Conservation (phyloP, 2,797 vertebrate species). For the Lacerta viridis region DNA sequence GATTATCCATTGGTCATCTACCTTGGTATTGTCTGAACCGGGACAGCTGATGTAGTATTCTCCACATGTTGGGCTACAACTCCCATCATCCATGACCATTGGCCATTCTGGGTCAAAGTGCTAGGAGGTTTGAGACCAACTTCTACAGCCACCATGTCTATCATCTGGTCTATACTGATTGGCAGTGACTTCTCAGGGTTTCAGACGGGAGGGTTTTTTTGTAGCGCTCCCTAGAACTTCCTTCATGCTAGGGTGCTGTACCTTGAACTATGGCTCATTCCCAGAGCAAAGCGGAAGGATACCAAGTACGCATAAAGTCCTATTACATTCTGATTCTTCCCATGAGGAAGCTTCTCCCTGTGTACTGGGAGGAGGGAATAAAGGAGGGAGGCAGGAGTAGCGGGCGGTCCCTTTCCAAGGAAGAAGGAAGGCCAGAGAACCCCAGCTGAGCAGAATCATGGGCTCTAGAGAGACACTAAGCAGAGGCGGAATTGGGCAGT, state of each 20-base stretch:
- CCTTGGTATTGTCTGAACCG: neutral
- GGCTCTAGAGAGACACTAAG: no score
- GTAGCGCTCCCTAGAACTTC: neutral
- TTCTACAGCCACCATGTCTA: no score
- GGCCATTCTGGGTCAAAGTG: neutral
- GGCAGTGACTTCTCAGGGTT: neutral
- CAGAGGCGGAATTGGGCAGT: no score
- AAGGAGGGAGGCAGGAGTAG: no score
- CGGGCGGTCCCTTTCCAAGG: no score
- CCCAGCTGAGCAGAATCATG: no score
- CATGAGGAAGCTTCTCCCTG: neutral
- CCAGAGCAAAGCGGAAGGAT: neutral
- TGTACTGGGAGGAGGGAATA: no score
- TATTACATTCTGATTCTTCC: neutral
- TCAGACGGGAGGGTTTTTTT: neutral
- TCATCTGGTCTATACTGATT: neutral
- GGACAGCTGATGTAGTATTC: neutral
- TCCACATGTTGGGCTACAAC: neutral
- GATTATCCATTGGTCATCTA: neutral
- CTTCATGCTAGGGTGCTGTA: neutral
- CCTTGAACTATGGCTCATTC: neutral
- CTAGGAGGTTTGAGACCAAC: no score
- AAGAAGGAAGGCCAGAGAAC: no score
- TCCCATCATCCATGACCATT: neutral
- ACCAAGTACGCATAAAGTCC: no score